Evolutionary conservation across 2,113 vertebrate genomes (phyloP).

Genomic region (Drymodes brunneopygia): DNA sequence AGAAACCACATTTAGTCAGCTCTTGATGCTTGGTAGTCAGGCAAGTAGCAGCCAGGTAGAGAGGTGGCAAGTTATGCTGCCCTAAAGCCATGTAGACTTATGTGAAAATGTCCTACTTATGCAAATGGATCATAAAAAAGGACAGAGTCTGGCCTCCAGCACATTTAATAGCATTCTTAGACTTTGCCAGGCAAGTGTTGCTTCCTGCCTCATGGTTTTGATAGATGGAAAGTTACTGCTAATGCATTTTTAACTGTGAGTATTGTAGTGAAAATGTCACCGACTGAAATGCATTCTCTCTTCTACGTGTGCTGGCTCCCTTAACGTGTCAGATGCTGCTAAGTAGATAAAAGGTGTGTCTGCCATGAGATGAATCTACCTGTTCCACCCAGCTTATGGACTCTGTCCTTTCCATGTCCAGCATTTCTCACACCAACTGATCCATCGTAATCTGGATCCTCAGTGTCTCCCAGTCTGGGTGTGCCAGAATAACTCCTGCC

Average conservation of each 20-base stretch:
- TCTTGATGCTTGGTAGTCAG: background rate
- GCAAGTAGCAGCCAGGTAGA: background rate
- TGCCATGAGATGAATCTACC: background rate
- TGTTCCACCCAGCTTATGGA: background rate
- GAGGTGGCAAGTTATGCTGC: background rate
- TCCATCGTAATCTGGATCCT: background rate
- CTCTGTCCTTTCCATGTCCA: background rate
- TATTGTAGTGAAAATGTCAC: conserved; percentile 40
- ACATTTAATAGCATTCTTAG: conserved; percentile 46
- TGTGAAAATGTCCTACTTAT: conserved; percentile 37
- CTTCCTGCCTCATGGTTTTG: background rate
- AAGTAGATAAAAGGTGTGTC: conserved; percentile 22
- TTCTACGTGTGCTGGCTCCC: background rate
- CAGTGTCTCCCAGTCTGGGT: too few species aligned
- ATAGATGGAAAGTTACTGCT: conserved; percentile 29
- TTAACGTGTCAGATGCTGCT: background rate
- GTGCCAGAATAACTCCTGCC: too few species aligned
- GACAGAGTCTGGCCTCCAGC: conserved; percentile 15
- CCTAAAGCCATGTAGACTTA: conserved; percentile 12
- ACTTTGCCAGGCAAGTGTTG: conserved; percentile 39
- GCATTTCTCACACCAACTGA: background rate
- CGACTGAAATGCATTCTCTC: background rate
- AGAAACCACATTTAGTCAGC: background rate
- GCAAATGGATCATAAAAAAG: conserved; percentile 55
- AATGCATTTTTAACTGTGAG: conserved; percentile 46